Conservation (phyloP, 2,113 vertebrate species). For the Otocyon megalotis region DNA sequence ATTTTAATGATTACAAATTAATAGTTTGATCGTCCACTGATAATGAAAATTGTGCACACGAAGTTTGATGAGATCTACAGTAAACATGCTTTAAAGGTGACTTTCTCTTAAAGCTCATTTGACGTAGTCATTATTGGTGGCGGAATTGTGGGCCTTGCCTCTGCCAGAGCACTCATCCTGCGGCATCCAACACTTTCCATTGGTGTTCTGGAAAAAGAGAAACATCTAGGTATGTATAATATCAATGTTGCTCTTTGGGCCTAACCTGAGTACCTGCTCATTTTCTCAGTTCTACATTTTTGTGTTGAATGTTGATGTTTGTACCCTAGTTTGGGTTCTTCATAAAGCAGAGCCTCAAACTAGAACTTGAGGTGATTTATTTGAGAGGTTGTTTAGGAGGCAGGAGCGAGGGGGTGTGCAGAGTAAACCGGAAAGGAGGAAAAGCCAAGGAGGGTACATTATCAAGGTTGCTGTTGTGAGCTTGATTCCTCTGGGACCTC, state of each 20-base stretch:
- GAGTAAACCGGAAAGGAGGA: background rate
- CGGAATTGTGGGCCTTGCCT: slow-evolving; percentile 95
- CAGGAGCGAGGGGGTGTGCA: background rate
- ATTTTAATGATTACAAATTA: slow-evolving; percentile 51
- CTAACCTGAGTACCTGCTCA: background rate
- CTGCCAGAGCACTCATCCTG: slow-evolving; percentile 92
- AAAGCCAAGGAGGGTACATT: background rate
- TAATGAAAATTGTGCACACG: background rate
- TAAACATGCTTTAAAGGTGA: slow-evolving; percentile 60
- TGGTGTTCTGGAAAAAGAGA: slow-evolving; percentile 95
- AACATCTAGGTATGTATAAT: slow-evolving; percentile 91
- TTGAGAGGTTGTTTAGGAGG: slow-evolving; percentile 6
- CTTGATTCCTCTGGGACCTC: background rate
- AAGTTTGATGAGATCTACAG: background rate
- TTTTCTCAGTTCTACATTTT: background rate
- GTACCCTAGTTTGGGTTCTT: slow-evolving; percentile 4
- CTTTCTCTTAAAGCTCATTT: slow-evolving; percentile 79
- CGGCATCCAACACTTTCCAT: slow-evolving; percentile 91
- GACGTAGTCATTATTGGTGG: slow-evolving; percentile 92
- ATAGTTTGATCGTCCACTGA: background rate
- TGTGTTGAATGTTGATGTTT: background rate
- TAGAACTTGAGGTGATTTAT: background rate
- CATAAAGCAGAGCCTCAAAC: background rate
- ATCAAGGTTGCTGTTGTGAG: background rate
- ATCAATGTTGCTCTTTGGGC: background rate